A percentile compares a stretch with the other conserved stretches of the same genome.
These are phyloP conservation scores for Asbolus verrucosus DNA, from an alignment of 1,140 invertebrate species.

Conservation along the genomic window DNA sequence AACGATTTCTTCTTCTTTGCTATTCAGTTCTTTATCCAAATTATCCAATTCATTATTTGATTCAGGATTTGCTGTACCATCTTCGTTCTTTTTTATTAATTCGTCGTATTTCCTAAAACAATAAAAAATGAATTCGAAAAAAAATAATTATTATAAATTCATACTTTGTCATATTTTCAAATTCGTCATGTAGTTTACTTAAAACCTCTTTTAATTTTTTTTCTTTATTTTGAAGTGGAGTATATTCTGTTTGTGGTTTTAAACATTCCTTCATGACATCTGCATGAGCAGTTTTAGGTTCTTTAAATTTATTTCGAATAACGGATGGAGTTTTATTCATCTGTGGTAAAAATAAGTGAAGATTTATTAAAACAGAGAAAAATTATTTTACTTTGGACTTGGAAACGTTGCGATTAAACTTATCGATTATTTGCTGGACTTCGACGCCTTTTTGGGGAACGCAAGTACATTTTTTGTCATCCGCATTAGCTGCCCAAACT, in stretches of 20 bases:
- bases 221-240: conserved; percentile 57
- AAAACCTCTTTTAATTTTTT: conserved; percentile 64
- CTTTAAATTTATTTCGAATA: conserved; percentile 12
- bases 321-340: not conserved
- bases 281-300: not conserved
- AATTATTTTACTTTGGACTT: conserved; percentile 28
- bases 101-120: conserved; percentile 65
- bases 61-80: conserved; percentile 57
- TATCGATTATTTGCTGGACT: conserved; percentile 58
- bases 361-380: not conserved
- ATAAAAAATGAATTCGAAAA: conserved; percentile 38
- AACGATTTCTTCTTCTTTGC: conserved; percentile 69
- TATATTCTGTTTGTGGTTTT: conserved; percentile 25
- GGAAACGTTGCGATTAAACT: conserved; percentile 50
- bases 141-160: too few species aligned
- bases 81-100: conserved; percentile 62
- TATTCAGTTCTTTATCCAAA: conserved; percentile 65
- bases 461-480: conserved; percentile 60
- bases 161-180: conserved; percentile 65
- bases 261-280: conserved; percentile 8
- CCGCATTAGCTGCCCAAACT: conserved; percentile 52
- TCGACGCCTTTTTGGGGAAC: conserved; percentile 47
- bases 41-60: conserved; percentile 62
- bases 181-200: conserved; percentile 66
- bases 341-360: not conserved